A percentile compares a stretch with the other conserved stretches of the same genome.
Conservation (phyloP, 2,888 invertebrate genomes). For the Hirudinaria manillensis region DNA sequence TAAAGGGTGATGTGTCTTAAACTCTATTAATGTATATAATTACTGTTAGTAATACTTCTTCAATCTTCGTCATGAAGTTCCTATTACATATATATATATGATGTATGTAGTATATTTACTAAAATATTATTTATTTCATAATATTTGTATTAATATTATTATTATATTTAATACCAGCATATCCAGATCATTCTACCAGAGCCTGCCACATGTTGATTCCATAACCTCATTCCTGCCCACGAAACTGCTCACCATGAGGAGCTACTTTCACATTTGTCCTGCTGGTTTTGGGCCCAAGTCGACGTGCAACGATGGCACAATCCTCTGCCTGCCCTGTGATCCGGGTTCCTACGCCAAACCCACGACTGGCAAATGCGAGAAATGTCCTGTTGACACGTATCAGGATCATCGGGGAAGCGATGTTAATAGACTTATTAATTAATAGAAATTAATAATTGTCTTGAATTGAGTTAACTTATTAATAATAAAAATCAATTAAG, state of each 20-base stretch:
- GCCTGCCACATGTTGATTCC: neutral
- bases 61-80: no score
- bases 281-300: neutral
- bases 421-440: neutral
- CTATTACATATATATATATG: no score
- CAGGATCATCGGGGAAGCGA: neutral
- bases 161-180: no score
- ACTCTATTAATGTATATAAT: no score
- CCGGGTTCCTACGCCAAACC: conserved; percentile 5
- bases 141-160: no score
- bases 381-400: conserved; percentile 2
- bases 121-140: no score
- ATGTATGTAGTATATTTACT: no score
- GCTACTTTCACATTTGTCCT: conserved; percentile 7
- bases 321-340: conserved; percentile 7
- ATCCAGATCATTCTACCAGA: neutral
- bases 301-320: neutral
- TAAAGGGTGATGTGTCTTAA: no score
- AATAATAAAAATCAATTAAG: no score
- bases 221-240: neutral
- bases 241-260: conserved; percentile 4
- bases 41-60: no score
- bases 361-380: neutral
- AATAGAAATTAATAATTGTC: neutral
- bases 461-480: no score